Evolutionary conservation across 2,797 vertebrate genomes (phyloP).

Genomic region (Glossophaga mutica): DNA sequence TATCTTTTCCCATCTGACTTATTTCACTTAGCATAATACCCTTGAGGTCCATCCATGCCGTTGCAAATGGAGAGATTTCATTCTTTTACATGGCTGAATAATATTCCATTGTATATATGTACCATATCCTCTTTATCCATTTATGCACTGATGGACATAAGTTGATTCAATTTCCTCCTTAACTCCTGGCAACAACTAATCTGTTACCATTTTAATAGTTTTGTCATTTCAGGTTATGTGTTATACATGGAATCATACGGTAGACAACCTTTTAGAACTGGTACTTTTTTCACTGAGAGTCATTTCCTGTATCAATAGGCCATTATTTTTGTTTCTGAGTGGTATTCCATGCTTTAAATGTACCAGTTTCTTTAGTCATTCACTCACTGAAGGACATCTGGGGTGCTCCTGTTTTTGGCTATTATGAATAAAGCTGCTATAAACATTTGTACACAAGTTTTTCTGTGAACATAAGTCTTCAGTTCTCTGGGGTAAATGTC

Average conservation of each 20-base stretch:
- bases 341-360: background rate
- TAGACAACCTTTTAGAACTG: background rate
- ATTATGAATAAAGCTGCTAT: background rate
- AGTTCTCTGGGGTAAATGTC: background rate
- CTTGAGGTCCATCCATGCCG: background rate
- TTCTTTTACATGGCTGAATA: background rate
- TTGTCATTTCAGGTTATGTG: background rate
- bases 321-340: background rate
- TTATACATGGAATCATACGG: background rate
- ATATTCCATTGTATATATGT: background rate
- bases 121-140: background rate
- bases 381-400: background rate
- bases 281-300: background rate
- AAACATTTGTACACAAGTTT: background rate
- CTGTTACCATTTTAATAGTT: background rate
- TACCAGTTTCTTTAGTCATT: background rate
- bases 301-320: background rate
- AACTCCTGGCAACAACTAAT: background rate
- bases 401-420: background rate
- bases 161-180: background rate
- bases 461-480: background rate
- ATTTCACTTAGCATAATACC: background rate
- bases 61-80: background rate
- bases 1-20: background rate
- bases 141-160: background rate